Percentiles rank a stretch among this genome's conserved stretches.
Conservation (phyloP, 2,113 vertebrate genomes). For the Istiophorus platypterus region DNA sequence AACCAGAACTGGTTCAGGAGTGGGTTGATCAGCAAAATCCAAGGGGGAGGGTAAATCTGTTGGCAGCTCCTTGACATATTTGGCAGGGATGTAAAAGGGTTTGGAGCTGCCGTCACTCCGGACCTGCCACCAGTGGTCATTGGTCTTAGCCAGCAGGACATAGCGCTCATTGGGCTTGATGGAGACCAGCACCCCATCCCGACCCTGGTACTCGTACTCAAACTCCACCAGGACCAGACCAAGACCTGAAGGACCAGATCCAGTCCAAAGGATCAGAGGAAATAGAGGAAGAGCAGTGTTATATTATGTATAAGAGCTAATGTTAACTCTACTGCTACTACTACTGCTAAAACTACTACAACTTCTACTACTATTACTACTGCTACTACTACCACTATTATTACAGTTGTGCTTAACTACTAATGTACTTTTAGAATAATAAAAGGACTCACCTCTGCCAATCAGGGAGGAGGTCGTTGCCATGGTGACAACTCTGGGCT, state of each 20-base stretch:
- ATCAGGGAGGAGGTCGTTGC: conserved; percentile 58
- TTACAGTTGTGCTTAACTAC: neutral
- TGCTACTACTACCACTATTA: neutral
- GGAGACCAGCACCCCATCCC: conserved; percentile 88
- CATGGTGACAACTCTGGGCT: conserved; percentile 30
- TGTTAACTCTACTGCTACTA: neutral
- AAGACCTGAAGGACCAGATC: conserved; percentile 69
- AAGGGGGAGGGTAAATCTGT: conserved; percentile 70
- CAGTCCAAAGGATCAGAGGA: neutral
- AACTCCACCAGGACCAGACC: conserved; percentile 93
- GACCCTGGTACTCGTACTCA: conserved; percentile 89
- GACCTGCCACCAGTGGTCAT: conserved; percentile 97
- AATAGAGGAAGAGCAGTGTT: neutral
- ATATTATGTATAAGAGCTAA: neutral
- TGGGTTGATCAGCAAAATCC: conserved; percentile 65
- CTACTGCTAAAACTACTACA: neutral
- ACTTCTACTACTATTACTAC: neutral
- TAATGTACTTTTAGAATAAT: neutral
- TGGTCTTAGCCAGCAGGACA: conserved; percentile 90
- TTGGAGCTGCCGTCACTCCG: conserved; percentile 79
- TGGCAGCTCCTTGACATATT: conserved; percentile 92
- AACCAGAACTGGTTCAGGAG: conserved; percentile 21
- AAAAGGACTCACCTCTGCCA: conserved; percentile 52
- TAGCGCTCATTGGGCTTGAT: conserved; percentile 96
- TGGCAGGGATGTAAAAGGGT: conserved; percentile 94